Evolutionary conservation across 1,140 invertebrate genomes (phyloP), one percentile per base, ranked within the genome.

Genomic region (Pemphigus obesinymphae): DNA sequence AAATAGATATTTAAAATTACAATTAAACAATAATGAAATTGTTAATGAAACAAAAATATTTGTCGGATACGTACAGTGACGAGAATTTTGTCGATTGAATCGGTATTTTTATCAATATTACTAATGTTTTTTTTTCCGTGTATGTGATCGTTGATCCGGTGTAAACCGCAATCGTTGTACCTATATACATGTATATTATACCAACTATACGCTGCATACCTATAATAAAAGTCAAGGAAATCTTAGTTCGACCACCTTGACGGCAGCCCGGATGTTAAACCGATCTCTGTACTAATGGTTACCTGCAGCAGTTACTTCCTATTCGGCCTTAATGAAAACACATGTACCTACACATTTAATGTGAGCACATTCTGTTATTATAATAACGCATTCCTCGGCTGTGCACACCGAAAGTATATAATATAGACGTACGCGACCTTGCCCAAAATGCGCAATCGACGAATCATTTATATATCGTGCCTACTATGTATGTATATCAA

Each of bases 191-290:
- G n/a, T n/a, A n/a, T n/a, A n/a, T n/a, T n/a, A n/a, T n/a, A n/a
- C n/a, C n/a, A n/a, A n/a, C n/a, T n/a, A n/a, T n/a, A n/a, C n/a
- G n/a, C n/a, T n/a, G 4, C 15, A 29, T 78, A 45, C 55, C 13
- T n/a, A n/a, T n/a, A n/a, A n/a, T n/a, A n/a, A 80, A 45, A 80
- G 76, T 80, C 76, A 80, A 80, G 76, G 76, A 80, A 50, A 80
- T 29, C 26, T 20, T 23, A 80, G 75, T 78, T 78, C 75, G 75
- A 55, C 23, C 58, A 80, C 76, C 76, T 80, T 80, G 76, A 80
- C 76, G 76, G 63, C 76, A 29, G 26, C 15, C 73, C 76, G 76
- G 76, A 80, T 80, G 6, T 61, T 5, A 40, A 61, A 26, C 50
- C 11, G 13, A 58, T 61, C 55, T 31, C 17, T 61, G 20, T 31